These are phyloP conservation scores for Ochlodes sylvanus DNA, from an alignment of 2,888 invertebrate species.

Conservation along the genomic window DNA sequence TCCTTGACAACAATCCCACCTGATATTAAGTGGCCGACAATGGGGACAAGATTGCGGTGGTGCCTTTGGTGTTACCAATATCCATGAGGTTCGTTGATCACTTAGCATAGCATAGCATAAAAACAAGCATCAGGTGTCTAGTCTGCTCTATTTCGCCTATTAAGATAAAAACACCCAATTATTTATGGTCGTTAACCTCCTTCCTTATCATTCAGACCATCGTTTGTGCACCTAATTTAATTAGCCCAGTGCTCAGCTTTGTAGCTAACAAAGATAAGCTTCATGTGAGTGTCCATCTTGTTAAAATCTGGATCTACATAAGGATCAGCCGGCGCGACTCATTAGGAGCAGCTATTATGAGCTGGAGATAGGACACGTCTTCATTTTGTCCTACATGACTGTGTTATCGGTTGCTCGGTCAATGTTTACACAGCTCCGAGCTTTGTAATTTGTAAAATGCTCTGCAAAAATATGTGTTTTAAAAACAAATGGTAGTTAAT, in stretches of 20 bases:
- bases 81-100: too few species aligned
- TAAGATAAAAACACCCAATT: too few species aligned
- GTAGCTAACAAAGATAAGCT: background rate
- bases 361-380: background rate
- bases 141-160: too few species aligned
- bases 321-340: constrained; percentile 1
- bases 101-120: too few species aligned
- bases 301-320: constrained; percentile 4
- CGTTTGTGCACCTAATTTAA: background rate
- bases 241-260: background rate
- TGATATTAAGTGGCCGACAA: too few species aligned
- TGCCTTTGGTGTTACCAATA: too few species aligned
- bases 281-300: background rate
- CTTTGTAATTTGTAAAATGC: background rate
- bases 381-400: background rate
- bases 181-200: too few species aligned
- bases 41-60: too few species aligned
- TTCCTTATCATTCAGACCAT: background rate
- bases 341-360: background rate
- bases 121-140: too few species aligned
- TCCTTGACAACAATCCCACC: too few species aligned
- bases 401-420: background rate
- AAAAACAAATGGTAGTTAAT: too few species aligned
- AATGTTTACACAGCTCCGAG: background rate
- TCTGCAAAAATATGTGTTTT: too few species aligned